A percentile compares a stretch with the other conserved stretches of the same genome.
phyloP scores from a whole-genome alignment of 2,113 vertebrate genomes.

The Urocynchramus pylzowi region DNA sequence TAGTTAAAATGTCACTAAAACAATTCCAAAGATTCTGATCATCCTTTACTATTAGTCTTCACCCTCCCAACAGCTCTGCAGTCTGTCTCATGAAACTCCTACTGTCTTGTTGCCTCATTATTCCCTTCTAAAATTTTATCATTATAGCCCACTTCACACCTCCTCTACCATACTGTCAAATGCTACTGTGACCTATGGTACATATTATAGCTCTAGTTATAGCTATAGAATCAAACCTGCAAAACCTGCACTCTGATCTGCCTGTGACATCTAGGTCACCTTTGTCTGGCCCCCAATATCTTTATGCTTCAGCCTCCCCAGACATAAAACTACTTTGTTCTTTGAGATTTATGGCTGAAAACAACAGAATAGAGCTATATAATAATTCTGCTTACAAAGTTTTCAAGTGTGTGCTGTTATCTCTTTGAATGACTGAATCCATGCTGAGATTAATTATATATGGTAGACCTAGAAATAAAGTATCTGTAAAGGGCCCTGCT shows the following conservation, averaged over 20 bases:
- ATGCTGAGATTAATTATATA: background rate
- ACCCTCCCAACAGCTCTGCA: background rate
- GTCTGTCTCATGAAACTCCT: constrained; percentile 6
- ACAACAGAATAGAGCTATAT: background rate
- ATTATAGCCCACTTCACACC: constrained; percentile 27
- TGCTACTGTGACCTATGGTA: background rate
- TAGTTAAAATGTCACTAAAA: background rate
- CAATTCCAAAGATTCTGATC: background rate
- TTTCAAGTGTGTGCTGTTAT: background rate
- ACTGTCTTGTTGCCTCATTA: constrained; percentile 26
- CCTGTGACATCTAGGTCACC: background rate
- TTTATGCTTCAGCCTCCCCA: background rate
- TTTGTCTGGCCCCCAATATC: background rate
- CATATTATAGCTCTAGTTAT: background rate
- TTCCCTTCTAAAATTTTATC: background rate
- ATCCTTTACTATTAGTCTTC: background rate
- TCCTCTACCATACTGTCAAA: constrained; percentile 16
- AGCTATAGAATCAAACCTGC: background rate
- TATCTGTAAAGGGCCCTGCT: background rate
- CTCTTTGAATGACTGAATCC: background rate
- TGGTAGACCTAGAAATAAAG: background rate
- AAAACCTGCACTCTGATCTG: background rate
- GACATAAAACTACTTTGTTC: background rate
- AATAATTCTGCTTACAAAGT: background rate
- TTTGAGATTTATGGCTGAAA: background rate